A percentile compares a stretch with the other conserved stretches of the same genome.
These are phyloP conservation scores for Hippocampus comes DNA, from an alignment of 2,113 vertebrate genomes.

Conservation along the genomic window DNA sequence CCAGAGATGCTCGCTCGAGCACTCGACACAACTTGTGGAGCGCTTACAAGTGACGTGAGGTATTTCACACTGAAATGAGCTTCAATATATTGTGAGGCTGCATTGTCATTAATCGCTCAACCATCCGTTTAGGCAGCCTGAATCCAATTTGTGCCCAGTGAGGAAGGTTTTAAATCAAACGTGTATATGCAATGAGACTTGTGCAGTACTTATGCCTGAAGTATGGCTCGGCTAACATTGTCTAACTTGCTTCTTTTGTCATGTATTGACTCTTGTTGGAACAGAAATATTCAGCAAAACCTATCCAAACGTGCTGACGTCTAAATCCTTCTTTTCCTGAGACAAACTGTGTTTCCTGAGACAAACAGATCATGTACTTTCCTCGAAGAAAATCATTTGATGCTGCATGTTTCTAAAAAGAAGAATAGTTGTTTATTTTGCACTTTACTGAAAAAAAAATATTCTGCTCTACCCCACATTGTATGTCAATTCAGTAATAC, in stretches of 20 bases:
- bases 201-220: conserved; percentile 7
- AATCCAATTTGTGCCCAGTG: conserved; percentile 18
- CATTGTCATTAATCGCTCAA: conserved; percentile 44
- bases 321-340: not conserved
- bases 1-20: conserved; percentile 39
- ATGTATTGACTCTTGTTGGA: not conserved
- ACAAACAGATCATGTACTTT: not conserved
- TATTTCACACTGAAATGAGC: conserved; percentile 54
- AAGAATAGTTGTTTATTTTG: not conserved
- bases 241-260: not conserved
- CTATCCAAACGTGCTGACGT: not conserved
- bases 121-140: conserved; percentile 16
- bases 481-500: too few relatives aligned
- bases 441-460: not conserved
- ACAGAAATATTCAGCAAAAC: not conserved
- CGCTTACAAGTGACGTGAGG: conserved; percentile 28
- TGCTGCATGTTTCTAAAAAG: not conserved
- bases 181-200: conserved; percentile 1
- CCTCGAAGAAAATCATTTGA: not conserved
- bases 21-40: conserved; percentile 35
- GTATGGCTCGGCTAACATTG: conserved; percentile 2
- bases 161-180: conserved; percentile 17
- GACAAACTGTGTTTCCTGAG: not conserved
- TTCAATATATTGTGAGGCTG: conserved; percentile 41
- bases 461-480: too few relatives aligned